Evolutionary conservation across 2,113 vertebrate genomes (phyloP).

Genomic region (Aythya baeri): DNA sequence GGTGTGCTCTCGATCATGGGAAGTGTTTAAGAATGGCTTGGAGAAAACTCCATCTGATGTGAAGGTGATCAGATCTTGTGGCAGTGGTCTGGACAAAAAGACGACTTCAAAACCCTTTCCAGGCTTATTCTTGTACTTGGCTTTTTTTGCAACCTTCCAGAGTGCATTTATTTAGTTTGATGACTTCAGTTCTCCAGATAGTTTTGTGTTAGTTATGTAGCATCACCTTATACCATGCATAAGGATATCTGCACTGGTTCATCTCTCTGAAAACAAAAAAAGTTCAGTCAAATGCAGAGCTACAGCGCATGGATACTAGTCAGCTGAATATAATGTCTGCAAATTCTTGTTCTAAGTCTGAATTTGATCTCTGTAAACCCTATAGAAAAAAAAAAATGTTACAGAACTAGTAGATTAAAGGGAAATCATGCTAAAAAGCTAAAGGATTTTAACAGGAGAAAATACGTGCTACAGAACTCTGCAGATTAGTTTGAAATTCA

Average conservation of each 20-base stretch:
- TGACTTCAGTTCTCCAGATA: not conserved
- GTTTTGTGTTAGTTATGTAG: not conserved
- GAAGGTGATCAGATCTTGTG: rapidly evolving
- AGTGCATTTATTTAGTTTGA: not conserved
- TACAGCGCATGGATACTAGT: not conserved
- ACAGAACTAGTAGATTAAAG: not conserved
- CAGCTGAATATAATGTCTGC: not conserved
- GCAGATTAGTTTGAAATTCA: slow-evolving; percentile 10
- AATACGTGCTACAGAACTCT: not conserved
- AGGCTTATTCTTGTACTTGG: not conserved
- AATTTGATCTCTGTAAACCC: not conserved
- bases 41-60: not conserved
- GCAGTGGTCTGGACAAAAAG: not conserved
- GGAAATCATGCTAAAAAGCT: not conserved
- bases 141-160: not conserved
- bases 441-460: not conserved
- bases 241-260: not conserved
- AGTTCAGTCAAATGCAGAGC: not conserved
- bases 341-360: not conserved
- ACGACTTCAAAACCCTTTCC: not conserved
- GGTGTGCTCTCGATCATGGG: not conserved
- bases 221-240: not conserved
- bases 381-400: not conserved
- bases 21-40: not conserved
- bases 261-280: not conserved